phyloP scores from a whole-genome alignment of 30 jellyfish, hydroid and myxozoan genomes.

The Turritopsis rubra region DNA sequence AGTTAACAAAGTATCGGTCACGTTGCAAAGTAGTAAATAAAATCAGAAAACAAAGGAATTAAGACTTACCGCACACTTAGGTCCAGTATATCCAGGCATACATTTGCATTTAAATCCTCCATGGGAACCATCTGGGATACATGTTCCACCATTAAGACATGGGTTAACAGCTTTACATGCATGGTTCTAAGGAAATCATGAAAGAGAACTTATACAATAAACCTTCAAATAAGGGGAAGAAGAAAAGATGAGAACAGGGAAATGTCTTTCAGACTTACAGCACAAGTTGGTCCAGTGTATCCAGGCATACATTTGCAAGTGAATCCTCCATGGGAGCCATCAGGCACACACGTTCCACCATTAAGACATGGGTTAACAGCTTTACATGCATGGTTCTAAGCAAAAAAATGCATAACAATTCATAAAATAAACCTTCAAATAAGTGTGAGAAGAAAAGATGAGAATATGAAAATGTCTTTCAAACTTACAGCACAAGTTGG shows the following conservation, averaged over 20 bases:
- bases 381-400: constrained; percentile 9
- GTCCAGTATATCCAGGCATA: constrained; percentile 20
- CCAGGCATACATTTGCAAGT: constrained; percentile 67
- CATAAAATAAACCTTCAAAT: neutral
- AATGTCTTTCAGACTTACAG: neutral
- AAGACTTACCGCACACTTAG: constrained; percentile 7
- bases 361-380: constrained; percentile 71
- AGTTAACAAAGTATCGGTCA: neutral
- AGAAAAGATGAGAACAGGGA: neutral
- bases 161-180: constrained; percentile 15
- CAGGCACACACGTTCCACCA: constrained; percentile 57
- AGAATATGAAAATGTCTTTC: too few species aligned
- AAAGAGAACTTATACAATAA: neutral
- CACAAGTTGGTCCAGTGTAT: constrained; percentile 36
- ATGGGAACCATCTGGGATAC: constrained; percentile 2
- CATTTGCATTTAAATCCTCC: constrained; percentile 10
- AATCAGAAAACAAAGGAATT: too few species aligned
- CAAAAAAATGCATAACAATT: too few species aligned
- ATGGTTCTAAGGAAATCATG: neutral
- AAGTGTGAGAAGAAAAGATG: neutral
- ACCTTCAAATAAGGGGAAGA: too few species aligned
- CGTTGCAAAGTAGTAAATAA: neutral
- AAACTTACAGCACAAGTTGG: neutral
- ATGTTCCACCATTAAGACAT: neutral
- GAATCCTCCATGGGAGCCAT: constrained; percentile 53